Conservation (phyloP, 2,113 vertebrate species). For the Todiramphus saurophagus region DNA sequence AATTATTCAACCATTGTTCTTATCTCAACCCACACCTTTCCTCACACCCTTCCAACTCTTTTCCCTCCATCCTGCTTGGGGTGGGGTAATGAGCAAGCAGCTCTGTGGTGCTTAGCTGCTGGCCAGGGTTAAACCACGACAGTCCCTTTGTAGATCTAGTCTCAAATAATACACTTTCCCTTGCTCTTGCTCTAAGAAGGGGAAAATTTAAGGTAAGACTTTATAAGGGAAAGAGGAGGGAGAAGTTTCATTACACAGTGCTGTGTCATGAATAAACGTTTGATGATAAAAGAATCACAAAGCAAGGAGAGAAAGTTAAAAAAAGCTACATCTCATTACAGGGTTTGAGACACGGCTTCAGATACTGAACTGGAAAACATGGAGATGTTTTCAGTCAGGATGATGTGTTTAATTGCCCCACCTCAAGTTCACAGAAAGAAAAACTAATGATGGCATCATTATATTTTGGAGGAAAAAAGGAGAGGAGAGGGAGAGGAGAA, state of each 20-base stretch:
- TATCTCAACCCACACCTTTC: not conserved
- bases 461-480: not conserved
- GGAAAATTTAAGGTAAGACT: not conserved
- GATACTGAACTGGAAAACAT: not conserved
- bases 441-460: not conserved
- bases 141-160: not conserved
- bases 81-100: too few relatives aligned
- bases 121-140: not conserved
- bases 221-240: not conserved
- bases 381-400: not conserved
- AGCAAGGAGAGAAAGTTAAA: not conserved
- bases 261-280: not conserved
- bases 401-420: not conserved
- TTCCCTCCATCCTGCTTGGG: not conserved
- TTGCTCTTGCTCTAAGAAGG: not conserved
- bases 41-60: not conserved
- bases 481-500: too few relatives aligned
- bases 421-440: not conserved
- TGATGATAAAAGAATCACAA: not conserved
- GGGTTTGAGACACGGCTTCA: not conserved
- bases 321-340: not conserved
- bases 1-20: not conserved
- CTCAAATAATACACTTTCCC: not conserved
- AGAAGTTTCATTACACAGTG: not conserved
- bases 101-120: not conserved